phyloP scores from a whole-genome alignment of 2,113 vertebrate species.

The Synodontis membranacea region DNA sequence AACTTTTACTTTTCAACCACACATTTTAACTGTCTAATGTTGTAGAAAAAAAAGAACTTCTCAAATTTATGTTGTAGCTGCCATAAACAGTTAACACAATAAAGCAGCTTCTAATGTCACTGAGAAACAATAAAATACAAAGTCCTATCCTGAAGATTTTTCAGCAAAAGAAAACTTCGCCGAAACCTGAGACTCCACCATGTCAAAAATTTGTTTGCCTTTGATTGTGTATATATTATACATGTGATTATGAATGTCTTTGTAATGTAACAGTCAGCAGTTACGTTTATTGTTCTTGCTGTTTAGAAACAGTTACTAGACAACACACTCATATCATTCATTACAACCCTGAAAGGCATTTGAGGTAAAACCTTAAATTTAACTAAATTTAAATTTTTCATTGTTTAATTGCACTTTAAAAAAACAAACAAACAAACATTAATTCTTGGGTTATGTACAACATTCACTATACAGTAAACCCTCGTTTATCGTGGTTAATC shows the following conservation, averaged over 20 bases:
- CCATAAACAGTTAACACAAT: neutral
- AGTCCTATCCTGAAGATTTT: neutral
- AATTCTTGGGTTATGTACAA: too few relatives aligned
- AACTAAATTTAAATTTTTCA: too few relatives aligned
- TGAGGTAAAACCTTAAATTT: neutral
- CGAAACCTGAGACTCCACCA: neutral
- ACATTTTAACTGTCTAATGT: neutral
- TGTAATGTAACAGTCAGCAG: neutral
- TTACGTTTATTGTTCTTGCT: neutral
- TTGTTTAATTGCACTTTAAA: neutral
- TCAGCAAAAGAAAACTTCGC: neutral
- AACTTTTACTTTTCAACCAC: neutral
- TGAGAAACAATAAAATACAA: neutral
- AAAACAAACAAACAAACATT: too few relatives aligned
- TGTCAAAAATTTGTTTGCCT: neutral
- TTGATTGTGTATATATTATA: neutral
- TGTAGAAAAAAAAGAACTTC: too few relatives aligned
- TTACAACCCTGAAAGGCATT: neutral
- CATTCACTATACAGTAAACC: too few relatives aligned
- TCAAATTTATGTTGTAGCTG: neutral
- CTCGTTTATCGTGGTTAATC: too few relatives aligned
- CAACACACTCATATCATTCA: neutral
- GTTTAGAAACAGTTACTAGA: neutral
- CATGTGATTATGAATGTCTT: neutral
- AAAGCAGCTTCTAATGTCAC: neutral